Percentiles rank a stretch among this genome's conserved stretches.
Conservation (phyloP, 2,113 vertebrate genomes). For the Psittacara wagleri region DNA sequence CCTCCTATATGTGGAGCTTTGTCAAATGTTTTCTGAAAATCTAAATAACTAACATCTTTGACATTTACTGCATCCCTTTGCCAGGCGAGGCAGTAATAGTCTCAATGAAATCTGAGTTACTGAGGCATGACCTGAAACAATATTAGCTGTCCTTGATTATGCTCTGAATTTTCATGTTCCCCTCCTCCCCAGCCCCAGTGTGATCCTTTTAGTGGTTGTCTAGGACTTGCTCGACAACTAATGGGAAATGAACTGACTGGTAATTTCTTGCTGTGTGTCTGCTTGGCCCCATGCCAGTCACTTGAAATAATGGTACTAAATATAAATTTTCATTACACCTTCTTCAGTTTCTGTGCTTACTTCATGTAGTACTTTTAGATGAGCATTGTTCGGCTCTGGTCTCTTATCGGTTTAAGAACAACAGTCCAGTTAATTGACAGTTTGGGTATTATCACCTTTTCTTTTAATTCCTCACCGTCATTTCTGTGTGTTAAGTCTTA, state of each 20-base stretch:
- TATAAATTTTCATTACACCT: constrained; percentile 60
- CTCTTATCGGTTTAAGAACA: constrained; percentile 45
- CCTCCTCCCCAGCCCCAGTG: constrained; percentile 6
- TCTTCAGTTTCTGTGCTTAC: constrained; percentile 34
- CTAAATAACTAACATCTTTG: constrained; percentile 42
- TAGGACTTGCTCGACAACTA: constrained; percentile 55
- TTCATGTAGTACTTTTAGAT: constrained; percentile 31
- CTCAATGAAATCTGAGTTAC: constrained; percentile 50
- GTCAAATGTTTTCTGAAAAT: constrained; percentile 45
- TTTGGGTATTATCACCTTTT: constrained; percentile 28
- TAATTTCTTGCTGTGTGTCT: constrained; percentile 50
- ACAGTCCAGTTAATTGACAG: constrained; percentile 56
- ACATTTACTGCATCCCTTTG: constrained; percentile 39
- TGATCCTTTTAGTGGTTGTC: constrained; percentile 62
- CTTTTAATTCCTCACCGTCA: constrained; percentile 53
- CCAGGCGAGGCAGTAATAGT: background rate
- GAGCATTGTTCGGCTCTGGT: background rate
- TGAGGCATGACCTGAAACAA: constrained; percentile 63
- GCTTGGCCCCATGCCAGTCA: constrained; percentile 38
- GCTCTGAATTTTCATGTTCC: constrained; percentile 53
- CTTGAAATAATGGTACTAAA: constrained; percentile 49
- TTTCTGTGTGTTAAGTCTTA: constrained; percentile 1
- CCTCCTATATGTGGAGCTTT: background rate
- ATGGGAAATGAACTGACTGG: constrained; percentile 60
- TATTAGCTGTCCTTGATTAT: constrained; percentile 60